These are phyloP conservation scores for Aphelenchoides besseyi DNA, from an alignment of 1,140 invertebrate genomes.

Conservation along the genomic window DNA sequence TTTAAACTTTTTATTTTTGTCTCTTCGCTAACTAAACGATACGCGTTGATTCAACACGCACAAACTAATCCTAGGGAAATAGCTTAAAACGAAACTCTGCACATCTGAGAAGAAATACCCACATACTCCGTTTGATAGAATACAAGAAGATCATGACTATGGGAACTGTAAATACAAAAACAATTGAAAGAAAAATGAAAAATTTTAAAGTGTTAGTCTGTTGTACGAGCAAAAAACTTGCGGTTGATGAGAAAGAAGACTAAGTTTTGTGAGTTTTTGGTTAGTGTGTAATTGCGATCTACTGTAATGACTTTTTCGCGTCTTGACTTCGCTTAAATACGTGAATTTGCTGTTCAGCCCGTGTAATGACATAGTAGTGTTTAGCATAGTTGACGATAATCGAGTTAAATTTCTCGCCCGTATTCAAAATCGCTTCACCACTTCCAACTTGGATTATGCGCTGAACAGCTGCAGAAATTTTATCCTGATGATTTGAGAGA, in stretches of 20 bases:
- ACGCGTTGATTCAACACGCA: too few species aligned
- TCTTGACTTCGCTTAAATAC: conserved; percentile 3
- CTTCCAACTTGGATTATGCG: neutral
- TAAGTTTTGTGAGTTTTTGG: too few species aligned
- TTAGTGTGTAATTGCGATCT: too few species aligned
- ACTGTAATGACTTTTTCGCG: too few species aligned
- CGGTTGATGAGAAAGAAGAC: neutral
- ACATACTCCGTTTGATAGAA: too few species aligned
- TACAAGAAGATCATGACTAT: neutral
- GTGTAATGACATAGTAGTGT: conserved; percentile 1
- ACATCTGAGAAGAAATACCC: too few species aligned
- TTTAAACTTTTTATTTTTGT: neutral
- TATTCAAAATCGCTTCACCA: neutral
- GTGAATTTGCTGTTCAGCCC: neutral
- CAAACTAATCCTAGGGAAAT: too few species aligned
- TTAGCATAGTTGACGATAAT: conserved; percentile 3
- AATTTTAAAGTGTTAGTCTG: neutral
- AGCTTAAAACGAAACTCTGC: too few species aligned
- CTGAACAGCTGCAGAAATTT: neutral
- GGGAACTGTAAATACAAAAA: neutral
- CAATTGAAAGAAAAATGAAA: neutral
- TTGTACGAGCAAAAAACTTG: neutral
- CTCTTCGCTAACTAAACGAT: neutral
- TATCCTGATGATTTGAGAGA: neutral
- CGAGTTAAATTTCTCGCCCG: conserved; percentile 7